phyloP scores from a whole-genome alignment of 2,888 invertebrate genomes.

The Drosophila aldrichi region DNA sequence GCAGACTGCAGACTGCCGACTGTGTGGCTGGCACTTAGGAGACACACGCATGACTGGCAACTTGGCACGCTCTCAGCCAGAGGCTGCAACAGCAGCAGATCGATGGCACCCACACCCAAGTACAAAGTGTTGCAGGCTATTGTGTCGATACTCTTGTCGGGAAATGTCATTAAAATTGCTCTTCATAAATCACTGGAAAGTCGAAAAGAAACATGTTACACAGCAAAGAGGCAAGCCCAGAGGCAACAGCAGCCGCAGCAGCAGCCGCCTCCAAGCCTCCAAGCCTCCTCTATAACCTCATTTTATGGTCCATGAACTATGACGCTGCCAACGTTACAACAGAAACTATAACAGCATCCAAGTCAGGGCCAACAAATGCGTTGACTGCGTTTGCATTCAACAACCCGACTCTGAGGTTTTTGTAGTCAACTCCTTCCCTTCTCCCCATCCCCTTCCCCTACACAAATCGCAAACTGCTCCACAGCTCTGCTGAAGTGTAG shows the following conservation, averaged over 20 bases:
- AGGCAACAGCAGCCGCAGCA: constrained; percentile 43
- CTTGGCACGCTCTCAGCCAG: constrained; percentile 13
- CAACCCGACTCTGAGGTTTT: constrained; percentile 38
- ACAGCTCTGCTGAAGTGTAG: constrained; percentile 49
- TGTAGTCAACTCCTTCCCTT: constrained; percentile 13
- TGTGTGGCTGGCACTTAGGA: constrained; percentile 45
- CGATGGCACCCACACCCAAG: constrained; percentile 43
- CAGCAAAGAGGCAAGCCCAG: constrained; percentile 16
- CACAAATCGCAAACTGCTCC: not conserved
- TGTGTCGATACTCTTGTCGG: constrained; percentile 74
- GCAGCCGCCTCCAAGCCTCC: constrained; percentile 6
- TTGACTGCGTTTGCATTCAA: constrained; percentile 47
- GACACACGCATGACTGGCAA: constrained; percentile 63
- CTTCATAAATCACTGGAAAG: constrained; percentile 82
- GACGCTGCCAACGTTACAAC: constrained; percentile 22
- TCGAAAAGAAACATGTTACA: constrained; percentile 71
- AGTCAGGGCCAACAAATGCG: constrained; percentile 32
- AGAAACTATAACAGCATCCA: constrained; percentile 9
- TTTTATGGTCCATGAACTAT: constrained; percentile 83
- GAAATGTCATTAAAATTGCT: constrained; percentile 84
- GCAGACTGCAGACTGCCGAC: no score
- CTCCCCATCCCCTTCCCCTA: no score
- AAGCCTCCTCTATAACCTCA: constrained; percentile 74
- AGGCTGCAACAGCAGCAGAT: constrained; percentile 14
- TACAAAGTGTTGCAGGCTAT: constrained; percentile 29